Evolutionary conservation across 2,113 vertebrate genomes (phyloP), one percentile per base, ranked within the genome.

Genomic region (Pluvianellus socialis): DNA sequence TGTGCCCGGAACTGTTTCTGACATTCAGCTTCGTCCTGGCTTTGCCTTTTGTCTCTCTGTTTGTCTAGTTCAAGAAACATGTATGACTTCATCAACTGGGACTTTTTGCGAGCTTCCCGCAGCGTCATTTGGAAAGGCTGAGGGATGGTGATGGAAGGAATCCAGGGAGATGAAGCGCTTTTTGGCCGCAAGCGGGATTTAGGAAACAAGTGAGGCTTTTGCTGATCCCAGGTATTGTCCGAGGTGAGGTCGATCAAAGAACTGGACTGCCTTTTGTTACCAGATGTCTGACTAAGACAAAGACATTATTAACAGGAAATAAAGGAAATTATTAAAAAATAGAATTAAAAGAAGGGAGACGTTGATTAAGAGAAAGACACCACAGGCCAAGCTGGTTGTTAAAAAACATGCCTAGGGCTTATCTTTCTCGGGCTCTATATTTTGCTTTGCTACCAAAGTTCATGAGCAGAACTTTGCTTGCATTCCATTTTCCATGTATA

Each of bases 1-100:
- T 97, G 97, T 24, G 99, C 99, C 63, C 97, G 97, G 96, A 99
- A 99, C 96, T 99, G 98, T 95, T 98, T 99, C 93, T 98, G 98
- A 95, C 99, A 99, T 97, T 99, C 99, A 1, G 97, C 98, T 88
- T 98, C 98, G 3, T 98, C 99, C 53, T 98, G 97, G 67, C 98
- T 98, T 97, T 98, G 98, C 94, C 92, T 98, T 67, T 90, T 97
- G 65, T 97, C 92, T 91, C 93, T 96, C 50, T 88, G 68, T 86
- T 95, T 97, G 86, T 97, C 92, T 18, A 88, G 92, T 62, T 98
- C 98, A 59, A 98, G 98, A 68, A 97, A 98, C 32, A 96, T 61
- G n/a, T 97, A 95, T 2, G 98, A 97, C 55, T 97, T 97, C 65
- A 98, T 95, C 92, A 98, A 61, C 80, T 98, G 96, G 6, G 96